Percentiles rank a stretch among this genome's conserved stretches.
phyloP scores from a whole-genome alignment of 2,797 vertebrate genomes.

The Sebastes cheni region DNA sequence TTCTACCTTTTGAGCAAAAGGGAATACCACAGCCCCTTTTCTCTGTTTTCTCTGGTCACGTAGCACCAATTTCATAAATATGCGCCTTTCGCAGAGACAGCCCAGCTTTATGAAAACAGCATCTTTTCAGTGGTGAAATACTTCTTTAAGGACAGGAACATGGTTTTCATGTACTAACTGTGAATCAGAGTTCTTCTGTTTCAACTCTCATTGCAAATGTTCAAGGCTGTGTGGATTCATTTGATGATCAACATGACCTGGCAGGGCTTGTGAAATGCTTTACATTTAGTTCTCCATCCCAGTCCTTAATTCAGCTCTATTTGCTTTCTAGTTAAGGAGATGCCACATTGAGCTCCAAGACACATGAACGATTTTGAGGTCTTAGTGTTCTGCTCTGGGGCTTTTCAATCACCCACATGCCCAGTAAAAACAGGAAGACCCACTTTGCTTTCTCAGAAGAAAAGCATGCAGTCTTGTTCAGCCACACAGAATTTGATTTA shows the following conservation, averaged over 20 bases:
- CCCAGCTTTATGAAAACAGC: fast-evolving
- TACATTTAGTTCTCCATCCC: not conserved
- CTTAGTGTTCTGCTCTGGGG: constrained; percentile 31
- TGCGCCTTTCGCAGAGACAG: not conserved
- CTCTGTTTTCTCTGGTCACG: not conserved
- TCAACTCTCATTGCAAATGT: not conserved
- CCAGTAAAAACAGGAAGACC: not conserved
- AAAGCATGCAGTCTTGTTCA: constrained; percentile 4
- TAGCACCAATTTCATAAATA: not conserved
- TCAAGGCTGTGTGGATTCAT: not conserved
- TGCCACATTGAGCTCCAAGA: constrained; percentile 8
- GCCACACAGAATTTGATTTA: constrained; percentile 16
- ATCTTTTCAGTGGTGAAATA: too few species aligned
- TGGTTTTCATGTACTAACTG: not conserved
- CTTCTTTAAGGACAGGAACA: not conserved
- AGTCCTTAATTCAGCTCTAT: constrained; percentile 13
- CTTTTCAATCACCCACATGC: constrained; percentile 41
- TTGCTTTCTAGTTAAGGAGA: constrained; percentile 6
- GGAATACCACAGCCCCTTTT: not conserved
- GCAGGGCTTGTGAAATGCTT: constrained; percentile 14
- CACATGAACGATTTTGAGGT: constrained; percentile 22
- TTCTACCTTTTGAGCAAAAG: not conserved
- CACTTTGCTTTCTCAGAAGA: constrained; percentile 9
- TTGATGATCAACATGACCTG: constrained; percentile 14
- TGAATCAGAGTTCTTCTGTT: not conserved